Evolutionary conservation across 2,113 vertebrate species (phyloP), one percentile per base, ranked within the genome.

Genomic region (Hiodon tergisus): DNA sequence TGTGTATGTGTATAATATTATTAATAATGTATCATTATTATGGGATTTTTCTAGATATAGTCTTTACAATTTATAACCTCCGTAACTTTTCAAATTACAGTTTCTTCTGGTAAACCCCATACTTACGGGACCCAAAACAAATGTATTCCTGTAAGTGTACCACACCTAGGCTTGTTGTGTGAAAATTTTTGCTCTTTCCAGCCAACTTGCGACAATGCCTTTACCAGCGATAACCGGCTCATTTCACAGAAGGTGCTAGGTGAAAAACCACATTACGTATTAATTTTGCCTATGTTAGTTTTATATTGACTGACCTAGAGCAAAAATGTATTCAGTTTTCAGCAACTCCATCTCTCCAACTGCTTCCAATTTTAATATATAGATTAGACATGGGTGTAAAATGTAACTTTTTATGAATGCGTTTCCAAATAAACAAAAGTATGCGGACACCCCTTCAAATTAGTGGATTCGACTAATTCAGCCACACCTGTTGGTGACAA

Each of bases 141-240:
- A 65, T 17, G 62, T 9, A 53, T 67, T 74, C 61, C 51, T 53
- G 72, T 74, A 74, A 74, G 3, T 66, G 62, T 47, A 11, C 10
- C 9, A n/a, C 16, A 8, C 47, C 13, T n/a, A 54, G 72, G 51
- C 59, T 46, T 63, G 50, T 65, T 54, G 52, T 66, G 62, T 67
- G 72, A 74, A 63, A 31, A 31, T 5, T 48, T 51, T 57, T 2
- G 31, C 31, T 31, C 31, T 31, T 31, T 31, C 31, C 31, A 0
- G 31, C 31, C 2, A 31, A 48, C 55, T 66, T 9, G 16, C 50
- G 10, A 66, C 11, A 55, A 17, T 13, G 17, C 31, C n/a, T n/a
- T n/a, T n/a, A n/a, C n/a, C 4, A 6, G 16, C 9, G 46, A 5
- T 51, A 5, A 5, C 13, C 16, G 10, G 50, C 14, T 31, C 14